phyloP scores from a whole-genome alignment of 2,797 vertebrate genomes.

The Buphagus erythrorhynchus region DNA sequence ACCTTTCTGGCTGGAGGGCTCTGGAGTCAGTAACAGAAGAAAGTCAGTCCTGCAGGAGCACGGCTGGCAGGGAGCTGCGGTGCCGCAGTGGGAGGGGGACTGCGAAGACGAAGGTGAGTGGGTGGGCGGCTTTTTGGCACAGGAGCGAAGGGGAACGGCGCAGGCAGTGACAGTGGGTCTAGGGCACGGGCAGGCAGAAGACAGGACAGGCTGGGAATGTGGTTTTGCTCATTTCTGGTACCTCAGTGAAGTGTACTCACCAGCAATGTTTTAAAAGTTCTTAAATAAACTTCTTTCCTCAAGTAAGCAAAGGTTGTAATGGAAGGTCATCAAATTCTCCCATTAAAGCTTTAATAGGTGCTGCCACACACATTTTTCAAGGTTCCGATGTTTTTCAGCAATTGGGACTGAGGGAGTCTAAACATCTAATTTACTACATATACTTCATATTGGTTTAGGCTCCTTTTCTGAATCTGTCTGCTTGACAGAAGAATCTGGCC shows the following conservation, averaged over 20 bases:
- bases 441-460: neutral
- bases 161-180: neutral
- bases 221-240: slow-evolving; percentile 59
- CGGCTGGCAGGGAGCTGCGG: neutral
- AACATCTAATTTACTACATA: neutral
- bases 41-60: slow-evolving; percentile 49
- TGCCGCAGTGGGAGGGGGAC: slow-evolving; percentile 35
- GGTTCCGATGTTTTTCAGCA: neutral
- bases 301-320: neutral
- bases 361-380: neutral
- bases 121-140: slow-evolving; percentile 31
- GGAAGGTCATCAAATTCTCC: neutral
- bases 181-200: neutral
- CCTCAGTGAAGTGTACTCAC: neutral
- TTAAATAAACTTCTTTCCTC: neutral
- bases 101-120: slow-evolving; percentile 6
- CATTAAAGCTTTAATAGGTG: neutral
- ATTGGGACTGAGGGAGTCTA: neutral
- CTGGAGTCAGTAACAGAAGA: slow-evolving; percentile 72
- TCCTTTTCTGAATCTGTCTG: neutral
- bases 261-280: neutral
- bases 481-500: neutral
- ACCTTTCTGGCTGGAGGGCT: slow-evolving; percentile 72
- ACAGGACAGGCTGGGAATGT: slow-evolving; percentile 7
- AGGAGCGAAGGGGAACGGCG: neutral